Evolutionary conservation across 2,888 invertebrate species (phyloP).

Genomic region (Oxycera nigricornis): DNA sequence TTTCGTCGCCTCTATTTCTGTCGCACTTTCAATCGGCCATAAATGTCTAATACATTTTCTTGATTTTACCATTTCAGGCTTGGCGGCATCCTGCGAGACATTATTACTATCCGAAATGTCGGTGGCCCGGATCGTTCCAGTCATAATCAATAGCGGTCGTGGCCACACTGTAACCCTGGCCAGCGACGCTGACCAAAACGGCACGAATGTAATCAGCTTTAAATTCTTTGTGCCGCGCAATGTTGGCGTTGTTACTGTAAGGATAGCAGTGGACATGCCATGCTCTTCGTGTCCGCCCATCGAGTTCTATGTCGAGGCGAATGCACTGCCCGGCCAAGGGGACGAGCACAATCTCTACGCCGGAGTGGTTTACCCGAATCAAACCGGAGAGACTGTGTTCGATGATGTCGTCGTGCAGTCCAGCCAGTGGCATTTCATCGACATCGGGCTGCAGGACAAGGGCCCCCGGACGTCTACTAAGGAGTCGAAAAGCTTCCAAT

Average conservation of each 20-base stretch:
- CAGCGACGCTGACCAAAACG: constrained; percentile 52
- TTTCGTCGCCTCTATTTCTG: too few relatives aligned
- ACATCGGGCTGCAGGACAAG: constrained; percentile 55
- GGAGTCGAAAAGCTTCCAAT: constrained; percentile 19
- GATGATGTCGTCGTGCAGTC: constrained; percentile 66
- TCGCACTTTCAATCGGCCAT: too few relatives aligned
- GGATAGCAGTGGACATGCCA: constrained; percentile 58
- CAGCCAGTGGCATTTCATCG: constrained; percentile 68
- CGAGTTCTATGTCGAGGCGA: constrained; percentile 64
- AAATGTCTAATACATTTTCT: too few relatives aligned
- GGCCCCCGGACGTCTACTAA: constrained; percentile 19
- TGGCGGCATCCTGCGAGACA: constrained; percentile 72
- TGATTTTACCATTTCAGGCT: constrained; percentile 65
- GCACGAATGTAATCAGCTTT: constrained; percentile 56
- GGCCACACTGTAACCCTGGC: constrained; percentile 54
- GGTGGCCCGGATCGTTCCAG: constrained; percentile 63
- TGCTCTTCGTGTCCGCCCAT: constrained; percentile 62
- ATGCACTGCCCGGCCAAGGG: constrained; percentile 63
- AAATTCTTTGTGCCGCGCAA: constrained; percentile 65
- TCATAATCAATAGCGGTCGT: constrained; percentile 58
- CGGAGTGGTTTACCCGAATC: constrained; percentile 64
- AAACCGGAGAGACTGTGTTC: constrained; percentile 61
- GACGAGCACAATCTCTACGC: constrained; percentile 62
- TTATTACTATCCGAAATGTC: constrained; percentile 71
- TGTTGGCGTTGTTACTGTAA: constrained; percentile 56